Evolutionary conservation across 2,888 invertebrate genomes (phyloP).

Genomic region (Amphipyra tragopoginis): DNA sequence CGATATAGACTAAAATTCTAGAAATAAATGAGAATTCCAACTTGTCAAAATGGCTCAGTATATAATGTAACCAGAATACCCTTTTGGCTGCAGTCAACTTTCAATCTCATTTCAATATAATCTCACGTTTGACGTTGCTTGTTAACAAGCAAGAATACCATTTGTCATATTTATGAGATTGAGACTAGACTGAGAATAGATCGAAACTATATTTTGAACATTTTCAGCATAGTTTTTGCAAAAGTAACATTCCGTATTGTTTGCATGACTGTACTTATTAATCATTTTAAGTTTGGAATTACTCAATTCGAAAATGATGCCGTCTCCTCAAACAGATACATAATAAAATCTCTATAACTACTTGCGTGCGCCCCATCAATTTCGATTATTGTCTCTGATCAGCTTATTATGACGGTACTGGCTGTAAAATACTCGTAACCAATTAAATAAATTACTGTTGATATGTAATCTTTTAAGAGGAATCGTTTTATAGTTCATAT

Average conservation of each 20-base stretch:
- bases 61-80: no score
- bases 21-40: no score
- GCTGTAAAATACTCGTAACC: slow-evolving; percentile 43
- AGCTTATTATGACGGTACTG: slow-evolving; percentile 31
- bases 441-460: slow-evolving; percentile 46
- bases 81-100: no score
- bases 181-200: no score
- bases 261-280: slow-evolving; percentile 8
- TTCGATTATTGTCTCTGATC: slow-evolving; percentile 36
- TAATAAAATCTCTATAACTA: neutral
- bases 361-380: slow-evolving; percentile 29
- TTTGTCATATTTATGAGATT: no score
- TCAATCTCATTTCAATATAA: no score
- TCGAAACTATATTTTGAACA: no score
- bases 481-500: slow-evolving; percentile 32
- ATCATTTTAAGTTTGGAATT: neutral
- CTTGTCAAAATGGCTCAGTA: no score
- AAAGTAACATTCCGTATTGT: neutral
- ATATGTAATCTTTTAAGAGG: slow-evolving; percentile 7
- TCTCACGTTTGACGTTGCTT: no score
- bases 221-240: no score
- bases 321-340: neutral
- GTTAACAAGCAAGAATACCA: no score
- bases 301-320: neutral
- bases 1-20: no score